Conservation (phyloP, 2,797 vertebrate species). For the Rhynchonycteris naso region DNA sequence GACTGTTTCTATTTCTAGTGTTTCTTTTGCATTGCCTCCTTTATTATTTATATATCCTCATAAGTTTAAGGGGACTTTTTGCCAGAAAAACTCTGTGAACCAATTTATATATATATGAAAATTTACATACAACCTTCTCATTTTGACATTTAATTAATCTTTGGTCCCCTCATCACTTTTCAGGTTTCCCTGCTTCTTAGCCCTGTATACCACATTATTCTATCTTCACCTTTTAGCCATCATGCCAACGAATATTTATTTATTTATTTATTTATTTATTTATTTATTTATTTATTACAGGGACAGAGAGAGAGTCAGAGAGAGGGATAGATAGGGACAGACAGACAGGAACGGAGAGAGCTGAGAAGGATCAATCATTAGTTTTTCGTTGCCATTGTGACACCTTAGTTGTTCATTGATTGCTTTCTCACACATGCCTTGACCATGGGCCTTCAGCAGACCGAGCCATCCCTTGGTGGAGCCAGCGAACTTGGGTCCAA, state of each 20-base stretch:
- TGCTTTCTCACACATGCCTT: too few species aligned
- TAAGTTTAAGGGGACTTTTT: background rate
- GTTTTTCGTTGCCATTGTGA: too few species aligned
- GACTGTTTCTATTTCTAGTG: background rate
- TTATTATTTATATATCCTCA: background rate
- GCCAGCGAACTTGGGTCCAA: too few species aligned
- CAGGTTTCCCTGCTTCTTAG: background rate
- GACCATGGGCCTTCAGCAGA: too few species aligned
- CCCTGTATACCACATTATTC: background rate
- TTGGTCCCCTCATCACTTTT: background rate
- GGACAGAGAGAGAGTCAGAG: too few species aligned
- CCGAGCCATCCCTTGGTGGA: too few species aligned
- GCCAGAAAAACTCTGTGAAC: slow-evolving; percentile 2
- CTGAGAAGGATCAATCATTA: too few species aligned
- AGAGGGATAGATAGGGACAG: too few species aligned
- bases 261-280: too few species aligned
- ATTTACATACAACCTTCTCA: background rate
- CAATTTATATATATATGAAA: slow-evolving; percentile 14
- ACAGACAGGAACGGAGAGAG: too few species aligned
- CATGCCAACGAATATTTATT: background rate
- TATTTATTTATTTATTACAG: too few species aligned
- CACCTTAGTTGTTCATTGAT: too few species aligned
- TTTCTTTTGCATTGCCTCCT: background rate
- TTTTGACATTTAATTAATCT: background rate
- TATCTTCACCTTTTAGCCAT: background rate